Evolutionary conservation across 2,113 vertebrate species (phyloP), one percentile per base, ranked within the genome.

Genomic region (Ammospiza caudacuta): DNA sequence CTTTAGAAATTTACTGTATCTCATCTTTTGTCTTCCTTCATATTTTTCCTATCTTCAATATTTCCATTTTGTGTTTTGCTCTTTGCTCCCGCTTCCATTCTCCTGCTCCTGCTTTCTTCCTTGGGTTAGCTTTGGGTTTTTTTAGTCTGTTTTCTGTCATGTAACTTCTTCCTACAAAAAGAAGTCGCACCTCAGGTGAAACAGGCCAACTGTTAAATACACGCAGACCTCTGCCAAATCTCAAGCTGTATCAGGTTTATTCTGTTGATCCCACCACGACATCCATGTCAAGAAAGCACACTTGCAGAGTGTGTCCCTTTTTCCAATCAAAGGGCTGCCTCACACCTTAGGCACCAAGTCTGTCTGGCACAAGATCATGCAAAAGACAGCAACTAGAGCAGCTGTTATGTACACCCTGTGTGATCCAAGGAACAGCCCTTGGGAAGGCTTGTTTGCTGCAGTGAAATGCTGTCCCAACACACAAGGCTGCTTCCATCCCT

Each of bases 161-260:
- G 63, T 93, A 87, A 74, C n/a, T 58, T 44, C 49, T 61, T 81
- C 31, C 69, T 51, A 89, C 37, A 83, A 61, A 74, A 89, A 41
- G 25, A 81, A 87, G 69, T 21, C 69, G 57, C 23, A 52, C 37
- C 8, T 84, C 62, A 83, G 41, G n/a, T 76, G 74, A 93, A 90
- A 93, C 52, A 85, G 85, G 62, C n/a, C 77, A 94, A 27, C 52
- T 82, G 54, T 41, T 76, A 93, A 94, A 94, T 23, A 44, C 35
- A 72, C 52, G 33, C 15, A 63, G 16, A 78, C 47, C 76, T 28
- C 52, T 89, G 64, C 44, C 6, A 7, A 63, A 35, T 55, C 81
- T 91, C 64, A 59, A 54, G 33, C 31, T 25, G 6, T 9, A 47
- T 25, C 27, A 55, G 27, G 12, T 51, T 91, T 59, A 78, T 70